Conservation (phyloP, 2,797 vertebrate genomes). For the Pangasius djambal region DNA sequence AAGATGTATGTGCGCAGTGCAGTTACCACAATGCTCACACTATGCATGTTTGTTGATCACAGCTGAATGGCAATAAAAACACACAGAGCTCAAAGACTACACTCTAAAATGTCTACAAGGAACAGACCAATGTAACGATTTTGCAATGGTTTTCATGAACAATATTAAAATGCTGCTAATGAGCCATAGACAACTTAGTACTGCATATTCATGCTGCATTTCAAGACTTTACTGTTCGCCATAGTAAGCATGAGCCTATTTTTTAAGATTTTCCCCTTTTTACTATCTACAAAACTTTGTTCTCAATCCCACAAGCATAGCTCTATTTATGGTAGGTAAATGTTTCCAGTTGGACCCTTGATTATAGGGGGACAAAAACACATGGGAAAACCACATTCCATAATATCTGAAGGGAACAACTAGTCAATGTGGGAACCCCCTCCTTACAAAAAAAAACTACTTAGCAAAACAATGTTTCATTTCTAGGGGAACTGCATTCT, state of each 20-base stretch:
- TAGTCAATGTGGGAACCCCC: conserved; percentile 48
- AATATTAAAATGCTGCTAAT: not conserved
- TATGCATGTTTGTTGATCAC: conserved; percentile 42
- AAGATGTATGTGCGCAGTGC: conserved; percentile 49
- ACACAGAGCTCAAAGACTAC: not conserved
- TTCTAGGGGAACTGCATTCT: not conserved
- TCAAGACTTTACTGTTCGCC: conserved; percentile 54
- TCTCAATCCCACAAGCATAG: conserved; percentile 71
- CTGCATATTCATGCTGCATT: not conserved
- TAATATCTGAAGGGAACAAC: conserved; percentile 59
- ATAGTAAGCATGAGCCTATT: conserved; percentile 70
- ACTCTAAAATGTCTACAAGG: not conserved
- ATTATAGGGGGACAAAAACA: conserved; percentile 64
- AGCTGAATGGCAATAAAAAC: conserved; percentile 48
- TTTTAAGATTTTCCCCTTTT: conserved; percentile 68
- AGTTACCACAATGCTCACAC: conserved; percentile 42
- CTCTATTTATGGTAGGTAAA: conserved; percentile 75
- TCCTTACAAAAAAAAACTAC: conserved; percentile 31
- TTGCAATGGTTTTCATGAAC: not conserved
- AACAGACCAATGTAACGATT: not conserved
- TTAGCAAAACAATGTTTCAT: conserved; percentile 16
- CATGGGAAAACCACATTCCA: conserved; percentile 64
- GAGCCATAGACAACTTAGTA: not conserved
- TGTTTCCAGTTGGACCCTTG: conserved; percentile 74
- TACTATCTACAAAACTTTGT: conserved; percentile 71